phyloP scores from a whole-genome alignment of 2,888 invertebrate genomes.

The Neoaliturus tenellus region DNA sequence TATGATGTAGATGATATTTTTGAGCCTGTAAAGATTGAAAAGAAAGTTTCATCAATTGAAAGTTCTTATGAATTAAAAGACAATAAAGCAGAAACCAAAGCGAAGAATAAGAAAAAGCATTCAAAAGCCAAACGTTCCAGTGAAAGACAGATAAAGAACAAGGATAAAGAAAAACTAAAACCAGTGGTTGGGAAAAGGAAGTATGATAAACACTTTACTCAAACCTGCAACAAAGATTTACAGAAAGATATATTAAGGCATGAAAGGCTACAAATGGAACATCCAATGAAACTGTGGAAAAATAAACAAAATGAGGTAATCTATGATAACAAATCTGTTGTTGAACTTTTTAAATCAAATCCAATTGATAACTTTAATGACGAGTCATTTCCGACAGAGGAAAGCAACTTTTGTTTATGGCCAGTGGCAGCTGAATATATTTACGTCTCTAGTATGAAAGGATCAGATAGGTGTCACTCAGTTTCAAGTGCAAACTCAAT shows the following conservation, averaged over 20 bases:
- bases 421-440: constrained; percentile 21
- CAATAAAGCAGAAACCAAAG: not conserved
- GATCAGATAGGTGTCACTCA: not conserved
- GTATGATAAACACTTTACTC: not conserved
- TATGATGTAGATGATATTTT: not conserved
- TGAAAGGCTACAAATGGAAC: not conserved
- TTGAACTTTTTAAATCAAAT: constrained; percentile 18
- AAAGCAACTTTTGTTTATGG: not conserved
- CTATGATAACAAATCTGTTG: not conserved
- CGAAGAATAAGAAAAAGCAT: not conserved
- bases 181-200: not conserved
- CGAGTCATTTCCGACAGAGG: not conserved
- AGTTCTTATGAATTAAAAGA: not conserved
- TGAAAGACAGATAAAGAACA: not conserved
- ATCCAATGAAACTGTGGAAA: not conserved
- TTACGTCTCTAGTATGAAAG: not conserved
- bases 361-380: not conserved
- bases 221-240: not conserved
- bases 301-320: not conserved
- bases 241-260: not conserved
- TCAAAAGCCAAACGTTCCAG: not conserved
- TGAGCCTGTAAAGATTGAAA: not conserved
- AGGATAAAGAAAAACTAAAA: not conserved
- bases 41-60: not conserved
- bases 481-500: not conserved